Conservation (phyloP, 1,140 invertebrate genomes). For the Melanaphis sacchari region DNA sequence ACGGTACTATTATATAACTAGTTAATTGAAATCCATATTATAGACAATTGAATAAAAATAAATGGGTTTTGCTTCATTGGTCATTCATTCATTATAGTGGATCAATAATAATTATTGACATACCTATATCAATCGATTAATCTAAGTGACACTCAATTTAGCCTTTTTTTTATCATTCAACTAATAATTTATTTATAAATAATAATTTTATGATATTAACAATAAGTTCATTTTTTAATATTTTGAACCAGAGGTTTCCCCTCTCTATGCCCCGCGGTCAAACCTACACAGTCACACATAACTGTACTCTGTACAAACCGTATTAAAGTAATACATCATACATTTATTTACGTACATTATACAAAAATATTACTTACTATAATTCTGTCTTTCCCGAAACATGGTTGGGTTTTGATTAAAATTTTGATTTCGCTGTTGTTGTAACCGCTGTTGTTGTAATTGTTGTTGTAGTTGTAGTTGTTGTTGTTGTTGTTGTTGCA, state of each 20-base stretch:
- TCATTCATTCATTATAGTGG: background rate
- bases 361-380: background rate
- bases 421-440: background rate
- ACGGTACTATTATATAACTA: background rate
- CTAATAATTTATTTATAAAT: background rate
- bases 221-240: background rate
- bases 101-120: background rate
- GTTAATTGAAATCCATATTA: background rate
- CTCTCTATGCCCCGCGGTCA: background rate
- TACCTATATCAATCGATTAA: background rate
- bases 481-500: background rate
- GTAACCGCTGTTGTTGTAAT: background rate
- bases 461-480: background rate
- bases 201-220: background rate
- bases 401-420: background rate
- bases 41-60: background rate
- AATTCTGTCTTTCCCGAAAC: background rate
- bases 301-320: background rate
- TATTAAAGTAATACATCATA: background rate
- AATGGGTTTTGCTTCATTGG: background rate
- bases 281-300: background rate
- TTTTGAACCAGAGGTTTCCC: background rate
- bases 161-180: background rate
- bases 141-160: background rate
- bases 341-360: background rate